These are phyloP conservation scores for Escarpia spicata DNA, from an alignment of 2,888 invertebrate species.

Conservation along the genomic window DNA sequence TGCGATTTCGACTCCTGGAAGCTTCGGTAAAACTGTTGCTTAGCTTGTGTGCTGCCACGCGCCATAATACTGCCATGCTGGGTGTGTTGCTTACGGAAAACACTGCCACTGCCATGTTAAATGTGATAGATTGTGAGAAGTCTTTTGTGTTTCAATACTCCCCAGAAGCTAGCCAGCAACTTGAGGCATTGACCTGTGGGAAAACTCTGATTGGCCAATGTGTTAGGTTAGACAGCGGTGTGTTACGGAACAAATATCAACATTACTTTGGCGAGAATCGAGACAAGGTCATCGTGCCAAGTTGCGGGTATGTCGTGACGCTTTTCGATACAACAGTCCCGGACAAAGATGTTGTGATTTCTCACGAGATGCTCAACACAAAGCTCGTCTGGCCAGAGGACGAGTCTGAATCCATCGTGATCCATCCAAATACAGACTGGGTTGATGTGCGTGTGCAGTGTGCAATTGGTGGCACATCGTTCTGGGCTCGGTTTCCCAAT, in stretches of 20 bases:
- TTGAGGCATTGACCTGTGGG: neutral
- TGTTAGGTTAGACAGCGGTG: neutral
- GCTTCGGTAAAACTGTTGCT: neutral
- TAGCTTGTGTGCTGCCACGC: neutral
- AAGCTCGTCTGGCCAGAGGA: neutral
- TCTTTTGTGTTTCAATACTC: neutral
- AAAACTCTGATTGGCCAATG: neutral
- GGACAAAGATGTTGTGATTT: neutral
- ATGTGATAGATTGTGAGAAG: neutral
- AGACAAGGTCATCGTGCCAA: neutral
- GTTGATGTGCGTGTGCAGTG: neutral
- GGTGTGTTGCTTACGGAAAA: neutral
- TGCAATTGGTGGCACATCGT: neutral
- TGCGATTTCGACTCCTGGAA: neutral
- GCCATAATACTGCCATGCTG: neutral
- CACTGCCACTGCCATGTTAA: neutral
- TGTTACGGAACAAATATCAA: neutral
- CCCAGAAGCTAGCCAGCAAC: neutral
- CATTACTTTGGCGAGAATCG: neutral
- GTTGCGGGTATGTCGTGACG: neutral
- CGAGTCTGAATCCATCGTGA: neutral
- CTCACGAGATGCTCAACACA: neutral
- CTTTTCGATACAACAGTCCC: neutral
- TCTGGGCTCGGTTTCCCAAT: neutral
- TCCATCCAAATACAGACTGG: neutral